Conservation (phyloP, 2,888 invertebrate species). For the Drosophila pegasa region DNA sequence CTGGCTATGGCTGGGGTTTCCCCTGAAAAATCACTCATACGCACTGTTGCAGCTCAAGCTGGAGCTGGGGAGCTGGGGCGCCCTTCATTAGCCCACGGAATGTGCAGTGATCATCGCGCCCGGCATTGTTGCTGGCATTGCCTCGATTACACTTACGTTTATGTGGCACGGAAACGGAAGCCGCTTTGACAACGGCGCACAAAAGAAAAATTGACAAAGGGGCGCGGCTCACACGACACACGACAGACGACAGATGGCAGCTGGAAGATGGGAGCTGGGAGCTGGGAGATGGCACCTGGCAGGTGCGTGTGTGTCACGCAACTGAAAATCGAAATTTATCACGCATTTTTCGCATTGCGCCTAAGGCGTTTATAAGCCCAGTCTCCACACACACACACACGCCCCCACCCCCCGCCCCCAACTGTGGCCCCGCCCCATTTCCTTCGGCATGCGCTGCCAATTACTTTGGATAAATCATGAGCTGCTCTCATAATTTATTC, state of each 20-base stretch:
- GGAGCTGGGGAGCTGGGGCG: not conserved
- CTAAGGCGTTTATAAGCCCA: slow-evolving; percentile 10
- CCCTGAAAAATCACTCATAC: slow-evolving; percentile 48
- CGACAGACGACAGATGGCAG: not conserved
- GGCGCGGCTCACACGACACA: slow-evolving; percentile 7
- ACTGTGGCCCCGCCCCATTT: slow-evolving; percentile 2
- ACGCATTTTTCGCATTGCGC: slow-evolving; percentile 34
- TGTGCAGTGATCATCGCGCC: slow-evolving; percentile 36
- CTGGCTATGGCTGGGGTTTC: not conserved
- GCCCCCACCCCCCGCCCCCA: not conserved
- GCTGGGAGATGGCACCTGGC: not conserved
- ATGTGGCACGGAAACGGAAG: slow-evolving; percentile 38
- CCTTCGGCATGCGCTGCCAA: slow-evolving; percentile 30
- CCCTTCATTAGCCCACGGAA: slow-evolving; percentile 25
- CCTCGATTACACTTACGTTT: slow-evolving; percentile 17
- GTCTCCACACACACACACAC: not conserved
- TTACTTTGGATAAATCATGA: slow-evolving; percentile 44
- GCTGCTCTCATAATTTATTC: slow-evolving; percentile 25
- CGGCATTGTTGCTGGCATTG: slow-evolving; percentile 14
- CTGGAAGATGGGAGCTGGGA: not conserved
- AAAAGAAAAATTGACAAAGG: slow-evolving; percentile 35
- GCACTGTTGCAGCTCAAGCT: slow-evolving; percentile 42
- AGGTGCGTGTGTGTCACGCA: slow-evolving; percentile 33
- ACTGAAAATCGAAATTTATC: slow-evolving; percentile 49
- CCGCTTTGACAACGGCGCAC: slow-evolving; percentile 25